A percentile compares a stretch with the other conserved stretches of the same genome.
Evolutionary conservation across 2,113 vertebrate genomes (phyloP).

Genomic region (Hydropotes inermis): DNA sequence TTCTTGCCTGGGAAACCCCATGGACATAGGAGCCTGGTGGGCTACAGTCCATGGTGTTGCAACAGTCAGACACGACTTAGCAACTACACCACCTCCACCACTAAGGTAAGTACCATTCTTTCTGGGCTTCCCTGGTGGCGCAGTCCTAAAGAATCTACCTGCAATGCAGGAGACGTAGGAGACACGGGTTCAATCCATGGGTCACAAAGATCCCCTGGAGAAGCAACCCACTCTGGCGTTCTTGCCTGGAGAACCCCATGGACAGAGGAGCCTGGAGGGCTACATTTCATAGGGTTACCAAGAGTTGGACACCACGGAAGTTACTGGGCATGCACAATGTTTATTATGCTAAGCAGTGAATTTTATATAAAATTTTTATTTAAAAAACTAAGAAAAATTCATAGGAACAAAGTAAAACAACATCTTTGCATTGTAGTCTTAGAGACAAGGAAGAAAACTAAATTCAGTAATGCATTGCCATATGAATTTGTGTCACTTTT

Average conservation of each 20-base stretch:
- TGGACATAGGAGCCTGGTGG: neutral
- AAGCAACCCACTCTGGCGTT: neutral
- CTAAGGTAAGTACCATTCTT: neutral
- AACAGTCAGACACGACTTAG: neutral
- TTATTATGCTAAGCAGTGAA: neutral
- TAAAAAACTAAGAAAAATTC: neutral
- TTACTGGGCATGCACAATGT: neutral
- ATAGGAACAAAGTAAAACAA: neutral
- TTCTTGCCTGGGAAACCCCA: neutral
- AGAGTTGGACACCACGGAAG: neutral
- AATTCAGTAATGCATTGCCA: neutral
- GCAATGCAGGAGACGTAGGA: neutral
- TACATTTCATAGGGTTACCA: neutral
- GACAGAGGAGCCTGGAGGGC: neutral
- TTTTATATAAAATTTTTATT: constrained; percentile 18
- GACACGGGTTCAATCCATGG: neutral
- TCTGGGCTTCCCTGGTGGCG: neutral
- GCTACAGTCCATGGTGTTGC: neutral
- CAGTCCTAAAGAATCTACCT: neutral
- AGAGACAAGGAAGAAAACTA: neutral
- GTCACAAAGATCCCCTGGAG: neutral
- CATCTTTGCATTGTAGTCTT: neutral
- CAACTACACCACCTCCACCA: neutral
- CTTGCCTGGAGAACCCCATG: neutral
- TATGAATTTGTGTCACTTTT: neutral